phyloP scores from a whole-genome alignment of 30 jellyfish, hydroid and myxozoan species.

The Pseudorhiza aurosa region DNA sequence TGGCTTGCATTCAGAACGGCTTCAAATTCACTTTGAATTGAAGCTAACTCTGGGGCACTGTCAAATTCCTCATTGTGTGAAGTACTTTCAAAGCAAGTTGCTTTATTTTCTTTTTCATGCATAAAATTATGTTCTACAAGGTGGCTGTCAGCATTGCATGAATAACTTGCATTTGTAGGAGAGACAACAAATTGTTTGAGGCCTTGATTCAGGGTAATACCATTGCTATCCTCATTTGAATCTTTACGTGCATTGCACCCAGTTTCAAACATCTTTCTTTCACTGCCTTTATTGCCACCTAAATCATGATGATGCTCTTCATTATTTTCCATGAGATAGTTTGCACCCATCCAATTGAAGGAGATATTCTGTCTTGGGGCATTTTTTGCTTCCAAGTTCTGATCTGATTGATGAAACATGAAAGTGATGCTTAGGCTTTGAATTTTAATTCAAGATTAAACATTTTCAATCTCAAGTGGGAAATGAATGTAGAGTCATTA shows the following conservation, averaged over 20 bases:
- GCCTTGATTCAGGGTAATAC: background rate
- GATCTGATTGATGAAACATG: background rate
- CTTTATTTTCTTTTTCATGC: too few species aligned
- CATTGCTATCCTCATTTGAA: too few species aligned
- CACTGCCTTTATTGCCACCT: background rate
- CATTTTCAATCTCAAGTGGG: too few species aligned
- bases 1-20: background rate
- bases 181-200: background rate
- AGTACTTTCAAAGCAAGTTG: too few species aligned
- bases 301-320: background rate
- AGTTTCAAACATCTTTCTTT: background rate
- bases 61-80: background rate
- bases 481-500: too few species aligned
- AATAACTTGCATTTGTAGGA: too few species aligned
- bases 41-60: background rate
- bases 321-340: background rate
- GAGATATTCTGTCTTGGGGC: background rate
- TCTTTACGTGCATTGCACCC: too few species aligned
- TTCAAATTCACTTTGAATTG: slow-evolving; percentile 18
- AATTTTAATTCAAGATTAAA: background rate
- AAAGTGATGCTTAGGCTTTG: background rate
- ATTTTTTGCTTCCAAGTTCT: background rate
- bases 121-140: too few species aligned
- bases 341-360: background rate
- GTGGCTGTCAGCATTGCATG: too few species aligned